Conservation (phyloP, 2,113 vertebrate genomes). For the Lanius ludovicianus region DNA sequence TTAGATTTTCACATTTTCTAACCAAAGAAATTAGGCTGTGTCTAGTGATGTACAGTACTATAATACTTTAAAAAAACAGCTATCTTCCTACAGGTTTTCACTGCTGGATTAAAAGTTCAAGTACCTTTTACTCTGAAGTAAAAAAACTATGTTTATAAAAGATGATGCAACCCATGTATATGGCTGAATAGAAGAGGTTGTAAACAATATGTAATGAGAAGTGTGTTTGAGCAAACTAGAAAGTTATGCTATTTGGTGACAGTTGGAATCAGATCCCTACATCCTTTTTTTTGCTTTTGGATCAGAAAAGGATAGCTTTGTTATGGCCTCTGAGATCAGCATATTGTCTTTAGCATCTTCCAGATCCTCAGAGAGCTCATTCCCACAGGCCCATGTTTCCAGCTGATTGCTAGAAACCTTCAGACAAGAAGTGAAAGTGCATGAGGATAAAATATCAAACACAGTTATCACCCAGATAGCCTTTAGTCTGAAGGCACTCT, state of each 20-base stretch:
- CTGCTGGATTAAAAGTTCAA: not conserved
- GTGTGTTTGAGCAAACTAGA: not conserved
- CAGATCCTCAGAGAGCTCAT: not conserved
- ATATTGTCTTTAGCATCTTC: not conserved
- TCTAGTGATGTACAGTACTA: not conserved
- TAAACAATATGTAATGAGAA: not conserved
- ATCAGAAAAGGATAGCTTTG: not conserved
- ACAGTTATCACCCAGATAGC: not conserved
- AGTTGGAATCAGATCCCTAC: not conserved
- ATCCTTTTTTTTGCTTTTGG: not conserved
- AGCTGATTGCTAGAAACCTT: not conserved
- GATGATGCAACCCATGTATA: not conserved
- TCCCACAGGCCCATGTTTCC: not conserved
- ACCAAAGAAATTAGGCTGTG: not conserved
- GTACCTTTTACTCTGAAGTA: not conserved
- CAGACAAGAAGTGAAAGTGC: not conserved
- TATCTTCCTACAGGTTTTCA: not conserved
- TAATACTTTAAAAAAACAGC: not conserved
- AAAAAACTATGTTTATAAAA: not conserved
- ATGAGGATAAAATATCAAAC: not conserved
- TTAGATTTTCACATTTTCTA: not conserved
- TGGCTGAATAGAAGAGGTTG: not conserved
- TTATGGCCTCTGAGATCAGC: not conserved
- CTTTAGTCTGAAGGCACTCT: not conserved
- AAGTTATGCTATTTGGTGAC: not conserved